Conservation (phyloP, 2,113 vertebrate genomes). For the Octodon degus region DNA sequence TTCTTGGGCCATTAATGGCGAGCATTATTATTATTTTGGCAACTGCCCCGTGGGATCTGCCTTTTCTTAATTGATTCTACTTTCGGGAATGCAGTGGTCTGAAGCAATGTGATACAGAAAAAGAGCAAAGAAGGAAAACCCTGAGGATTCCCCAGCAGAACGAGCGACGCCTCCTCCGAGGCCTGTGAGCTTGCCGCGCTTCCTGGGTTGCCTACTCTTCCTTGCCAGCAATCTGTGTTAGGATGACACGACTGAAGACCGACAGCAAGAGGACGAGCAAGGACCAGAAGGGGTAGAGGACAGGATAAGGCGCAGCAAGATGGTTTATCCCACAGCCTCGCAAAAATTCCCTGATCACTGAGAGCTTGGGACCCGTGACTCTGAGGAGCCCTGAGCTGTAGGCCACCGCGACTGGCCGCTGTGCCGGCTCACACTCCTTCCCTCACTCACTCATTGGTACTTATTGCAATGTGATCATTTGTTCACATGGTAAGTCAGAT, state of each 20-base stretch:
- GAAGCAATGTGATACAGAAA: slow-evolving; percentile 14
- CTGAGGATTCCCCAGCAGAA: not conserved
- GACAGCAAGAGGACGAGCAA: not conserved
- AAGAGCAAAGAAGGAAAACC: not conserved
- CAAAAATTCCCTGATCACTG: not conserved
- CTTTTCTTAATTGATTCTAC: not conserved
- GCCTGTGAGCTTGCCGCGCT: not conserved
- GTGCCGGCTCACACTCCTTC: not conserved
- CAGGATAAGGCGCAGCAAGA: not conserved
- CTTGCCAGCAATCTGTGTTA: not conserved
- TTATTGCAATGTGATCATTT: not conserved
- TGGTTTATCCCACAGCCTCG: not conserved
- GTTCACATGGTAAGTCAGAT: not conserved
- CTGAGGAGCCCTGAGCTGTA: not conserved
- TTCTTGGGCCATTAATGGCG: not conserved
- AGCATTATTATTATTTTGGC: not conserved
- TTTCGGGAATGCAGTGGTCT: not conserved
- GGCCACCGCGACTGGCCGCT: not conserved
- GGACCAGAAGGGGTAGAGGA: not conserved
- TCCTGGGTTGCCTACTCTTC: not conserved
- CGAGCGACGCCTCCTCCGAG: not conserved
- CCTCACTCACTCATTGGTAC: not conserved
- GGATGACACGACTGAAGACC: not conserved
- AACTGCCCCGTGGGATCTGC: not conserved
- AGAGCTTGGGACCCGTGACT: not conserved